Percentiles rank a stretch among this genome's conserved stretches.
Evolutionary conservation across 2,797 vertebrate genomes (phyloP).

Genomic region (Brotula barbata): DNA sequence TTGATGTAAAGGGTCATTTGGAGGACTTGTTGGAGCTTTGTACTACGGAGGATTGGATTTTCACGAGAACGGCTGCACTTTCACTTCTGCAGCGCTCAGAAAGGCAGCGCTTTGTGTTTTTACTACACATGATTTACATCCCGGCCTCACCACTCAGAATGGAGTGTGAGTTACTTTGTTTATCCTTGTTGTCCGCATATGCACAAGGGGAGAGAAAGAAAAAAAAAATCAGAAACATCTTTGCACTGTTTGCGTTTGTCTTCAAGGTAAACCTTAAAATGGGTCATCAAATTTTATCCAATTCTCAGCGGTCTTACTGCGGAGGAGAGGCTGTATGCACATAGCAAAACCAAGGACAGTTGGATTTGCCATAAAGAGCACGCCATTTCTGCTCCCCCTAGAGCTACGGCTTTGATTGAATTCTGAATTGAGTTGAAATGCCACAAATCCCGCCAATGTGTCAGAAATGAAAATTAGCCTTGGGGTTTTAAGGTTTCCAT

Average conservation of each 20-base stretch:
- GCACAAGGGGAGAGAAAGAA: neutral
- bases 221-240: constrained; percentile 34
- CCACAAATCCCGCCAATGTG: constrained; percentile 71
- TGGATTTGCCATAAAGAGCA: constrained; percentile 66
- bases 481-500: constrained; percentile 69
- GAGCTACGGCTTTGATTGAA: constrained; percentile 72
- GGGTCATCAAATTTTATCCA: constrained; percentile 66
- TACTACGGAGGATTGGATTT: constrained; percentile 87
- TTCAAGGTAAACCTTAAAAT: constrained; percentile 69
- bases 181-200: constrained; percentile 37
- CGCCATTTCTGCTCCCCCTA: constrained; percentile 62
- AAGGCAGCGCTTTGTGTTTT: constrained; percentile 39
- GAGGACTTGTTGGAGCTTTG: constrained; percentile 81
- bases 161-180: constrained; percentile 39
- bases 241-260: constrained; percentile 53
- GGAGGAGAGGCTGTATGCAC: constrained; percentile 52
- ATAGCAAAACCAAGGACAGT: constrained; percentile 67
- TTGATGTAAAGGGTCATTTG: constrained; percentile 86
- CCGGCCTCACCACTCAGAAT: constrained; percentile 39
- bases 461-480: constrained; percentile 71
- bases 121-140: constrained; percentile 43
- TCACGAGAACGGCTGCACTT: constrained; percentile 84
- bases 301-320: constrained; percentile 55
- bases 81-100: constrained; percentile 69
- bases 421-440: constrained; percentile 75